Base-by-base conservation (phyloP, 2,113 vertebrate genomes). In the Carettochelys insculpta region DNA sequence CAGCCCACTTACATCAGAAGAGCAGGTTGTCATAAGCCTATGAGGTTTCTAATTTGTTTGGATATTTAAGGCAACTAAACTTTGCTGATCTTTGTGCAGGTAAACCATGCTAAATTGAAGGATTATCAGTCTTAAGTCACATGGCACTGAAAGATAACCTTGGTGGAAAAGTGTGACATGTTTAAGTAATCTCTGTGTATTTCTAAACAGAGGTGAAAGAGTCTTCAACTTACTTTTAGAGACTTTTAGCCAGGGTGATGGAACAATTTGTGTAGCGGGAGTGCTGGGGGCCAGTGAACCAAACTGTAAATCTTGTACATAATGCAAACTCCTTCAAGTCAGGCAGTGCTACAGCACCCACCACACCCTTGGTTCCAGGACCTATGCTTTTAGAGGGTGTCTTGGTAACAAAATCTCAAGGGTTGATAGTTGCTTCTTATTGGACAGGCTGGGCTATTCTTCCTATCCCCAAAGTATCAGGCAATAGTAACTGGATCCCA, bases 1-100 rank as follows among this genome's bases (percentile, higher is more conserved):
- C 13, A 88, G n/a, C 58, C 90, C 58, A 76, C 83, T 82, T 91
- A 87, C 45, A 94, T 89, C 90, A 89, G 96, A 97, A 53, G 47
- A 86, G 43, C 8, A 86, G 88, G 47, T 14, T 92, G 71, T 92
- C 89, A 38, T 89, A 86, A 94, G 76, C 58, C n/a, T 82, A 24
- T 90, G 11, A 20, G 82, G 76, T 88, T 85, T 92, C 47, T 90
- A 89, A 51, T 76, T 29, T 92, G 45, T 80, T 88, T 51, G 87
- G 88, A 11, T 89, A 50, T 92, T 91, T 38, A 79, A 77, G 68
- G 90, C 84, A 92, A 95, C 58, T 76, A 92, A 93, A 11, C 47
- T 90, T 88, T 84, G 56, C 76, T 94, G 27, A 91, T 61, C 31
- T 87, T 90, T 81, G 38, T 38, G 38, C 93, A 94, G 27, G 8